Evolutionary conservation across 2,888 invertebrate genomes (phyloP).

Genomic region (Conus canariensis): DNA sequence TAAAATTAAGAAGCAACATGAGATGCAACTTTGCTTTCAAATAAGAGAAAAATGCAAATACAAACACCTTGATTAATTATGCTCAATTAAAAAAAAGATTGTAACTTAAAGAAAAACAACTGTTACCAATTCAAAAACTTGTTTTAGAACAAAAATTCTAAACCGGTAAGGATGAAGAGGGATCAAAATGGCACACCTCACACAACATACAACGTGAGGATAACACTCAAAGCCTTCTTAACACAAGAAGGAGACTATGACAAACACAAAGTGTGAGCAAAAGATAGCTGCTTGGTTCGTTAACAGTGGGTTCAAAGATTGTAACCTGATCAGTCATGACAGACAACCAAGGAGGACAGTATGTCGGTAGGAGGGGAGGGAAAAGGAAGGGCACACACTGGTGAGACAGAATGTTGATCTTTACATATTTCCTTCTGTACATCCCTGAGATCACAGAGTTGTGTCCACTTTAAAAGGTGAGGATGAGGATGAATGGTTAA

Average conservation of each 20-base stretch:
- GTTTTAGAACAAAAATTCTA: not conserved
- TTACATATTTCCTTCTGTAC: not conserved
- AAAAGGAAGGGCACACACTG: not conserved
- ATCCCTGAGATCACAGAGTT: not conserved
- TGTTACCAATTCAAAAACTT: not conserved
- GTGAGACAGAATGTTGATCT: not conserved
- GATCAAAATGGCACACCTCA: conserved; percentile 69
- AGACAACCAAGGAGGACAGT: not conserved
- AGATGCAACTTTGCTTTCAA: not conserved
- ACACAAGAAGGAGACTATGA: not conserved
- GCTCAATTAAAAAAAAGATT: not conserved
- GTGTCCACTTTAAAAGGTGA: not conserved
- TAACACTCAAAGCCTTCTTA: not conserved
- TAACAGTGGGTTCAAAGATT: not conserved
- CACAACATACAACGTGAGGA: not conserved
- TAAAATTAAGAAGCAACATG: not conserved
- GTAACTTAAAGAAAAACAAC: not conserved
- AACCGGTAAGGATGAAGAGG: conserved; percentile 66
- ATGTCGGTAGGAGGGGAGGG: not conserved
- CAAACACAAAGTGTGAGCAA: not conserved
- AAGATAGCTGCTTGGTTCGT: too few relatives aligned
- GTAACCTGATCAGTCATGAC: not conserved
- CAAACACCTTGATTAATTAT: not conserved
- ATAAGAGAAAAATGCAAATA: not conserved
- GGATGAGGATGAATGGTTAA: not conserved